Evolutionary conservation across 2,797 vertebrate genomes (phyloP).

Genomic region (Molothrus aeneus): DNA sequence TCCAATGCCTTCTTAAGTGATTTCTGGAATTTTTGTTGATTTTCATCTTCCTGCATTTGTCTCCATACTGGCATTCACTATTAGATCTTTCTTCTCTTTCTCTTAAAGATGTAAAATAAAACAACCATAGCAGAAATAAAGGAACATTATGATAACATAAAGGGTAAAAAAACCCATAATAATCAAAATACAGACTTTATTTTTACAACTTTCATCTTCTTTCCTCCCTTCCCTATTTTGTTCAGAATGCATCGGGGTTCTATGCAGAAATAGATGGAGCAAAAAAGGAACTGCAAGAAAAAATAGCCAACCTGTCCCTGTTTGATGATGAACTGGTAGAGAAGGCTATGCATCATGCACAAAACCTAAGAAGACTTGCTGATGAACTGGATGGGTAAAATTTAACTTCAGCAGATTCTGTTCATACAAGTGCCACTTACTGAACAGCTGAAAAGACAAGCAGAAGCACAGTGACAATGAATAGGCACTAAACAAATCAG

Average conservation of each 20-base stretch:
- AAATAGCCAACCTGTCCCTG: constrained; percentile 82
- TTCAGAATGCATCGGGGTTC: constrained; percentile 86
- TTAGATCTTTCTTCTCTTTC: not conserved
- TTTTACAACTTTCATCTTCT: not conserved
- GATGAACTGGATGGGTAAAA: constrained; percentile 84
- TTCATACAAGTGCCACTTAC: not conserved
- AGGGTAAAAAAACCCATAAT: not conserved
- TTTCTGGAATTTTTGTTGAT: not conserved
- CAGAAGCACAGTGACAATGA: not conserved
- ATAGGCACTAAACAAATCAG: not conserved
- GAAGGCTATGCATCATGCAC: constrained; percentile 82
- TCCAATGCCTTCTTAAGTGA: not conserved
- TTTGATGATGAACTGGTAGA: constrained; percentile 85
- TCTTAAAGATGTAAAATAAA: not conserved
- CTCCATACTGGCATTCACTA: not conserved
- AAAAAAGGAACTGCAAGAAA: constrained; percentile 80
- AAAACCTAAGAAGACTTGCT: constrained; percentile 83
- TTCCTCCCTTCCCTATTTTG: constrained; percentile 12
- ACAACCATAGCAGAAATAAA: not conserved
- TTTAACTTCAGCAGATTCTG: not conserved
- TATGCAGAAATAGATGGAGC: constrained; percentile 94
- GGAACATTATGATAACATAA: not conserved
- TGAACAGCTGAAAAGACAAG: not conserved
- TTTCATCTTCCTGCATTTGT: not conserved
- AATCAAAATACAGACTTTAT: not conserved